Evolutionary conservation across 2,113 vertebrate genomes (phyloP).

Genomic region (Prinia subflava): DNA sequence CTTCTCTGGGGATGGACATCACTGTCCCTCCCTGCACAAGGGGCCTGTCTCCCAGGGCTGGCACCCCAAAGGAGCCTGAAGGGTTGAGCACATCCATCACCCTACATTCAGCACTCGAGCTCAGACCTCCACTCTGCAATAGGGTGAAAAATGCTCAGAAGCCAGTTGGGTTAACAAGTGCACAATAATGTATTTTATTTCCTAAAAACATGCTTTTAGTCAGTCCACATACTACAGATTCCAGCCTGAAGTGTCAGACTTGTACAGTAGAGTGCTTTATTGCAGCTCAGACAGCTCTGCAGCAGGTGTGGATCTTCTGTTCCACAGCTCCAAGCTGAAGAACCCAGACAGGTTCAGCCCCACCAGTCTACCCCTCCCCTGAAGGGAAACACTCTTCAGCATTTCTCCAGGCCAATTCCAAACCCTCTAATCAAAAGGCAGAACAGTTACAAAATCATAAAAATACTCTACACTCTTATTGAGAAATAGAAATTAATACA

Average conservation of each 20-base stretch:
- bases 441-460: neutral
- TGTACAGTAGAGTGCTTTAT: neutral
- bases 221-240: neutral
- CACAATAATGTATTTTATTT: neutral
- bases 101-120: neutral
- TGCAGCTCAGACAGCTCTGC: neutral
- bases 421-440: neutral
- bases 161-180: neutral
- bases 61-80: neutral
- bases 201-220: neutral
- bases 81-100: neutral
- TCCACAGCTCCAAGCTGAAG: neutral
- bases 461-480: neutral
- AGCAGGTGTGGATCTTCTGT: neutral
- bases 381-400: neutral
- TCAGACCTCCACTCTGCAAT: neutral
- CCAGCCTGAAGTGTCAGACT: neutral
- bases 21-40: neutral
- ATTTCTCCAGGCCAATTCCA: neutral
- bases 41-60: accelerated
- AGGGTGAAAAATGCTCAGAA: neutral
- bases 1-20: neutral
- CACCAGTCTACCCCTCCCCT: neutral
- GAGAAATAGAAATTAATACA: neutral
- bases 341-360: neutral